phyloP scores from a whole-genome alignment of 2,888 invertebrate genomes.

The Drosophila anomalata region DNA sequence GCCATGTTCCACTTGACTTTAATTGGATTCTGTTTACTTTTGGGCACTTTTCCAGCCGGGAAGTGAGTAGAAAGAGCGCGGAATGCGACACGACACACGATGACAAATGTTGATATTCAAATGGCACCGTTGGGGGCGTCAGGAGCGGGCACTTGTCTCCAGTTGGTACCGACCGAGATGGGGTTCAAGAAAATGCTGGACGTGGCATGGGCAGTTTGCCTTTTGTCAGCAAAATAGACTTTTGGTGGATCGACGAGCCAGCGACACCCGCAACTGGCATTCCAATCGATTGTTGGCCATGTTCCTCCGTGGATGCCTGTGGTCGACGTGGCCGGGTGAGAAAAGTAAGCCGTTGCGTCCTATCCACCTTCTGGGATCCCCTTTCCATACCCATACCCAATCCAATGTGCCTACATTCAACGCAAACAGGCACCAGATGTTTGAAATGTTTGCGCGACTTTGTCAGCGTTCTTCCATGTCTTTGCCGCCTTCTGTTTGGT shows the following conservation, averaged over 20 bases:
- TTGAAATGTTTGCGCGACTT: constrained; percentile 70
- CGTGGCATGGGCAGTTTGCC: constrained; percentile 44
- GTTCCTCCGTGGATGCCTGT: constrained; percentile 55
- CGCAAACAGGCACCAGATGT: constrained; percentile 61
- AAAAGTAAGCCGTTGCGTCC: constrained; percentile 66
- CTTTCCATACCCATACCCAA: background rate
- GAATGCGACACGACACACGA: constrained; percentile 78
- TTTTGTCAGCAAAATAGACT: constrained; percentile 53
- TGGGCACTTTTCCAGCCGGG: constrained; percentile 68
- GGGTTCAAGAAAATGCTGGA: background rate
- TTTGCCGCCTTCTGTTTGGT: constrained; percentile 34
- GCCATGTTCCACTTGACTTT: constrained; percentile 72
- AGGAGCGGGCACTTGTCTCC: constrained; percentile 38
- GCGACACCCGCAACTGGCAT: constrained; percentile 68
- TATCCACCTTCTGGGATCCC: constrained; percentile 7
- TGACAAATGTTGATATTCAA: constrained; percentile 80
- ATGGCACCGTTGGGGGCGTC: constrained; percentile 67
- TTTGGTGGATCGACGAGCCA: constrained; percentile 14
- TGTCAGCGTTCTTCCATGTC: constrained; percentile 54
- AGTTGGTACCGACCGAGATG: background rate
- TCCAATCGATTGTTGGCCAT: constrained; percentile 72
- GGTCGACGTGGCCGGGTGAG: constrained; percentile 55
- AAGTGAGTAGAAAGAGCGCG: constrained; percentile 52
- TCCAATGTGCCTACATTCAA: constrained; percentile 37
- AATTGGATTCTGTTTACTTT: constrained; percentile 77